phyloP scores from a whole-genome alignment of 2,797 vertebrate genomes.

The Notamacropus eugenii region DNA sequence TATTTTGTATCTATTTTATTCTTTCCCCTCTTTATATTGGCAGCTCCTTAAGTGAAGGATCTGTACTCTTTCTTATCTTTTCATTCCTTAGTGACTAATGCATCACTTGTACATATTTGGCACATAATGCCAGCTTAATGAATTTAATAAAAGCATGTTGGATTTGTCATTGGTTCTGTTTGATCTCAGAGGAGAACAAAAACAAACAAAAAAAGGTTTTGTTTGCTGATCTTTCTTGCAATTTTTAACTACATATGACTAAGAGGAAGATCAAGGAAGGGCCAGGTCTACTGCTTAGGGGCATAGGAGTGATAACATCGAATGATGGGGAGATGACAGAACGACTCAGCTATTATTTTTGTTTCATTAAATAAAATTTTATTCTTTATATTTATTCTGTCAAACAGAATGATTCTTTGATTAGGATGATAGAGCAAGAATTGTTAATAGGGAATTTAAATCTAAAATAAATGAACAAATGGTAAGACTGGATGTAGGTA shows the following conservation, averaged over 20 bases:
- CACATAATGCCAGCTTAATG: not conserved
- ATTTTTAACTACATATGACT: not conserved
- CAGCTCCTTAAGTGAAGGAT: not conserved
- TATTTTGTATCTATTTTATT: not conserved
- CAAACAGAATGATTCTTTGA: not conserved
- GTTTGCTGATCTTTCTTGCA: not conserved
- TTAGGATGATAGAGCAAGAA: not conserved
- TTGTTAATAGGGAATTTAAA: not conserved
- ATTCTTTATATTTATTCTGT: not conserved
- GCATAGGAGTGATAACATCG: not conserved
- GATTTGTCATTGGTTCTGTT: not conserved
- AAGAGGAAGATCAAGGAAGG: not conserved
- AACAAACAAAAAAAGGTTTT: not conserved
- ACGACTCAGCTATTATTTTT: not conserved
- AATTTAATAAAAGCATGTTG: not conserved
- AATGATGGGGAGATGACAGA: not conserved
- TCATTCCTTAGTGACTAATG: not conserved
- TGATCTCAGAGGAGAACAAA: not conserved
- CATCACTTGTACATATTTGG: not conserved
- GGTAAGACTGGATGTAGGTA: not conserved
- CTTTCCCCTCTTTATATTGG: not conserved
- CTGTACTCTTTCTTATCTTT: not conserved
- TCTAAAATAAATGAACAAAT: not conserved
- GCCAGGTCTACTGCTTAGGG: not conserved
- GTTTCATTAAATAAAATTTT: not conserved